These are phyloP conservation scores for Cerastoderma edule DNA, from an alignment of 2,888 invertebrate genomes.

Conservation along the genomic window DNA sequence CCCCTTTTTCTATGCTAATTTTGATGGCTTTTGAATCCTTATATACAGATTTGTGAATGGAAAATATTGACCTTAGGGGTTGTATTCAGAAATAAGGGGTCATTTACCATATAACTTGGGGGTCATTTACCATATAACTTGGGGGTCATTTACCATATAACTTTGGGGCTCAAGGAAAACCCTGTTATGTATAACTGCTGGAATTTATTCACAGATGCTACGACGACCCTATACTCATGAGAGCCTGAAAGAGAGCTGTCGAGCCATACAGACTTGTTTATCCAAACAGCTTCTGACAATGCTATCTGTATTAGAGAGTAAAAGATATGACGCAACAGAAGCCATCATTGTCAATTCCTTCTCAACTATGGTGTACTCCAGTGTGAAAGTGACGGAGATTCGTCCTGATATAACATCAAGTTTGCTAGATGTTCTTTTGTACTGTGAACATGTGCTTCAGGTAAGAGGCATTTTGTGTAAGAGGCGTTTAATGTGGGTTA, in stretches of 20 bases:
- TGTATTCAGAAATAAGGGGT: no score
- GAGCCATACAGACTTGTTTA: slow-evolving; percentile 25
- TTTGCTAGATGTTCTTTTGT: slow-evolving; percentile 24
- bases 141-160: no score
- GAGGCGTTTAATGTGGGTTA: no score
- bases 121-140: no score
- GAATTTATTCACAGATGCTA: slow-evolving; percentile 49
- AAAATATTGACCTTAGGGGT: no score
- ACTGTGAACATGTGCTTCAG: slow-evolving; percentile 39
- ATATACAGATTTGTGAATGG: no score
- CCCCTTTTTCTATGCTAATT: no score
- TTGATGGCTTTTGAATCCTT: no score
- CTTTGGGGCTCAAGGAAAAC: no score
- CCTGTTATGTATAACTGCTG: no score
- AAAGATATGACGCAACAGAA: not conserved
- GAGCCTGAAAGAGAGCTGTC: slow-evolving; percentile 30
- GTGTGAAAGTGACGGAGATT: slow-evolving; percentile 20
- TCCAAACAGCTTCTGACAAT: slow-evolving; percentile 24
- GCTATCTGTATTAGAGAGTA: slow-evolving; percentile 10
- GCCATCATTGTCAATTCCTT: slow-evolving; percentile 33
- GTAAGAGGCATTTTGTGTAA: no score
- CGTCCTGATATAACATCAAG: slow-evolving; percentile 13
- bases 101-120: no score
- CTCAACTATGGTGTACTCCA: slow-evolving; percentile 24
- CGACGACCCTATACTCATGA: slow-evolving; percentile 51